Percentiles rank a stretch among this genome's conserved stretches.
These are phyloP conservation scores for Diprion similis DNA, from an alignment of 1,140 invertebrate genomes.

Conservation along the genomic window DNA sequence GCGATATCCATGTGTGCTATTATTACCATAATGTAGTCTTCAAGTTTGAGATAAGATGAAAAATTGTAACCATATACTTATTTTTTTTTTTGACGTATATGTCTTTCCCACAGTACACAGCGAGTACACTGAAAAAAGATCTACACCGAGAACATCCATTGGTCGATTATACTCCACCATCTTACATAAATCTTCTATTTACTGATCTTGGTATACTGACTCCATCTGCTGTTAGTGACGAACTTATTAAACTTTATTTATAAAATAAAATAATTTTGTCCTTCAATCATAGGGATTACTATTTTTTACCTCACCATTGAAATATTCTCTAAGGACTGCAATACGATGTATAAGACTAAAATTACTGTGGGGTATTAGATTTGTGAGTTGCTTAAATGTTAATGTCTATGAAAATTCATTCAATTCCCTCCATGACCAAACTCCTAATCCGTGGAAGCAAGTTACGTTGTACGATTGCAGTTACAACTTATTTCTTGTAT, in stretches of 20 bases:
- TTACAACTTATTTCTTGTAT: no score
- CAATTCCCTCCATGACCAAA: no score
- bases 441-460: no score
- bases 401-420: no score
- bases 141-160: slow-evolving; percentile 81
- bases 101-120: slow-evolving; percentile 71
- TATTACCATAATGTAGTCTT: slow-evolving; percentile 19
- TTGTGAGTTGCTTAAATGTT: no score
- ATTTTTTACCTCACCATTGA: no score
- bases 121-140: slow-evolving; percentile 66
- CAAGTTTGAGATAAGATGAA: slow-evolving; percentile 10
- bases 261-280: slow-evolving; percentile 58
- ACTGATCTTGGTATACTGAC: slow-evolving; percentile 96
- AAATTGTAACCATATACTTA: slow-evolving; percentile 20
- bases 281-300: neutral
- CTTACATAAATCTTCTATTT: slow-evolving; percentile 91
- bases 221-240: slow-evolving; percentile 95
- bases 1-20: neutral
- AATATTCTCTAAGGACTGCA: no score
- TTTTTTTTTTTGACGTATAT: slow-evolving; percentile 13
- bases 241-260: slow-evolving; percentile 95
- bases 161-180: slow-evolving; percentile 96
- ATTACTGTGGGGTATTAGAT: no score
- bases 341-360: slow-evolving; percentile 13
- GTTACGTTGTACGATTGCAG: no score